Evolutionary conservation across 1,140 invertebrate species (phyloP).

Genomic region (Microplitis mediator): DNA sequence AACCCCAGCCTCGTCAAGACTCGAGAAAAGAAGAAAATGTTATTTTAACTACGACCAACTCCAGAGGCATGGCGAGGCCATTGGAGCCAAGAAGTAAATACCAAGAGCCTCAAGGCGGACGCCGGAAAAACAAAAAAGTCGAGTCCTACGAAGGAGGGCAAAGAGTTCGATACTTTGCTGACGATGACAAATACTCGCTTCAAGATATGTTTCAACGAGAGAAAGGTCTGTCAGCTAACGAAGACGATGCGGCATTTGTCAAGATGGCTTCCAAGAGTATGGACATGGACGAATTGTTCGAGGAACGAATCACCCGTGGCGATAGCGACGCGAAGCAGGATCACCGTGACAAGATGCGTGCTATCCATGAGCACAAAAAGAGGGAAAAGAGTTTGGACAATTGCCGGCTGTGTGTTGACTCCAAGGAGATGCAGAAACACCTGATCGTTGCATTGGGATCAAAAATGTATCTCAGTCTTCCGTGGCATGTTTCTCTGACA

Average conservation of each 20-base stretch:
- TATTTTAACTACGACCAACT: constrained; percentile 74
- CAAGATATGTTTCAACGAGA: constrained; percentile 90
- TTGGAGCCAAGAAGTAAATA: constrained; percentile 51
- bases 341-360: constrained; percentile 69
- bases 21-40: constrained; percentile 65
- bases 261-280: constrained; percentile 70
- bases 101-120: constrained; percentile 45
- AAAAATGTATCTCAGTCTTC: constrained; percentile 83
- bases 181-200: constrained; percentile 88
- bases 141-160: constrained; percentile 78
- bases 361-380: constrained; percentile 76
- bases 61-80: constrained; percentile 68
- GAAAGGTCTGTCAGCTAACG: constrained; percentile 80
- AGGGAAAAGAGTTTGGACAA: constrained; percentile 75
- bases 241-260: constrained; percentile 82
- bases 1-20: neutral
- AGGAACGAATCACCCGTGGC: constrained; percentile 72
- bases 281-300: constrained; percentile 88
- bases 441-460: constrained; percentile 82
- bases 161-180: constrained; percentile 83
- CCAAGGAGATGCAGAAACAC: constrained; percentile 80
- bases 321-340: constrained; percentile 69
- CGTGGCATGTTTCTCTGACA: constrained; percentile 79
- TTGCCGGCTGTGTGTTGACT: constrained; percentile 85
- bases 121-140: constrained; percentile 65